A percentile compares a stretch with the other conserved stretches of the same genome.
Conservation (phyloP, 2,888 invertebrate genomes). For the Tenthredo notha region DNA sequence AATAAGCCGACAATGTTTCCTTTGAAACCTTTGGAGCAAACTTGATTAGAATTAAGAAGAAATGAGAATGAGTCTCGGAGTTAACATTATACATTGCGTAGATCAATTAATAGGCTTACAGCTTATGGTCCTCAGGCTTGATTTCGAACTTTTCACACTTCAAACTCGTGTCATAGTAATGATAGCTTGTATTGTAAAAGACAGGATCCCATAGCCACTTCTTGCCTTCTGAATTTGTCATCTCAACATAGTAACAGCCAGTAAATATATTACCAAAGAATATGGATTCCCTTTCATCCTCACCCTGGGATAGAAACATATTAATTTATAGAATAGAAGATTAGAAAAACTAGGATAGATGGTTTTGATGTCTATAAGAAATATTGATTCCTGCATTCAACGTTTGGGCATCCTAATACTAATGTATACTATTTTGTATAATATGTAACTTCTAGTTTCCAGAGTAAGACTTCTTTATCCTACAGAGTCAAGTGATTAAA, state of each 20-base stretch:
- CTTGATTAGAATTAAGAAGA: not conserved
- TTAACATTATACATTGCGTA: not conserved
- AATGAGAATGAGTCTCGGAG: not conserved
- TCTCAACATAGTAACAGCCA: conserved; percentile 26
- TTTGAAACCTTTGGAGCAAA: not conserved
- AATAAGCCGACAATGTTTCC: not conserved
- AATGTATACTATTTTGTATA: not conserved
- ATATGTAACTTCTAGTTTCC: not conserved
- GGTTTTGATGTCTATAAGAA: not conserved
- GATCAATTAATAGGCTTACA: conserved; percentile 6
- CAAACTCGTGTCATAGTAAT: conserved; percentile 3
- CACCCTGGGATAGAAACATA: not conserved
- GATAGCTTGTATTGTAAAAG: conserved; percentile 7
- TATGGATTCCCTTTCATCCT: not conserved
- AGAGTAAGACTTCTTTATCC: not conserved
- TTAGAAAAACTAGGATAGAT: not conserved
- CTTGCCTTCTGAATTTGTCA: conserved; percentile 22
- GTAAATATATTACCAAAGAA: conserved; percentile 17
- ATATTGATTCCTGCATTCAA: not conserved
- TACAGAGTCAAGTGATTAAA: not conserved
- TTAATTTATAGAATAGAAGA: not conserved
- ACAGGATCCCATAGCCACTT: not conserved
- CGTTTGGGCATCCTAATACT: not conserved
- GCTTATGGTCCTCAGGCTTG: not conserved
- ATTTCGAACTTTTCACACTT: not conserved